Evolutionary conservation across 2,113 vertebrate genomes (phyloP), one percentile per base, ranked within the genome.

Genomic region (Cinclus mexicanus): DNA sequence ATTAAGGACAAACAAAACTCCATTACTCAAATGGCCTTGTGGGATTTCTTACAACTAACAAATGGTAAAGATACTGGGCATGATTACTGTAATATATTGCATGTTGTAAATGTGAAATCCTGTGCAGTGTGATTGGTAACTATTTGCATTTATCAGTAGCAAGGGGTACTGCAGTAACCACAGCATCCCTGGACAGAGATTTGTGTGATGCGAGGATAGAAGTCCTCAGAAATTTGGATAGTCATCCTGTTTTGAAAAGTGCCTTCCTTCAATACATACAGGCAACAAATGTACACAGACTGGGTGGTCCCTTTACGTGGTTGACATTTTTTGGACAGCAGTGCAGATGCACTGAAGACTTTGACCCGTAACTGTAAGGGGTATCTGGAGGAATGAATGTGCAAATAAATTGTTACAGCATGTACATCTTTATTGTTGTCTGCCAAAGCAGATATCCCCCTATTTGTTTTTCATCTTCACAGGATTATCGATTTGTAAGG

Each of bases 321-420:
- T 33, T 92, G 85, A 95, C 69, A 68, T 90, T 89, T 89, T 88
- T 78, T 9, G 11, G 31, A 70, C 39, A 80, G 64, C 56, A 70
- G 26, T 35, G 47, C 47, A 94, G 47, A 90, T 14, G 44, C 68
- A 49, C 20, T 22, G 53, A 89, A 89, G 55, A 90, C 64, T 97
- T 65, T 90, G 83, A 90, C 83, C 90, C 0, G 0, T 67, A 92
- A 86, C 71, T 81, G 52, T 68, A 49, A 78, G 35, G 52, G 84
- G 56, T 90, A 97, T 84, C 71, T 81, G 31, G n/a, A 90, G 65
- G 63, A 92, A 87, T 71, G 86, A 88, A 83, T 42, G 55, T 85
- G 68, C 71, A 96, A 94, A 68, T 77, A 88, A 88, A 93, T 70
- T 68, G 44, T 83, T 86, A 72, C 65, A 55, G 63, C 55, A 39